Conservation (phyloP, 2,888 invertebrate species). For the Drosophila borealis region DNA sequence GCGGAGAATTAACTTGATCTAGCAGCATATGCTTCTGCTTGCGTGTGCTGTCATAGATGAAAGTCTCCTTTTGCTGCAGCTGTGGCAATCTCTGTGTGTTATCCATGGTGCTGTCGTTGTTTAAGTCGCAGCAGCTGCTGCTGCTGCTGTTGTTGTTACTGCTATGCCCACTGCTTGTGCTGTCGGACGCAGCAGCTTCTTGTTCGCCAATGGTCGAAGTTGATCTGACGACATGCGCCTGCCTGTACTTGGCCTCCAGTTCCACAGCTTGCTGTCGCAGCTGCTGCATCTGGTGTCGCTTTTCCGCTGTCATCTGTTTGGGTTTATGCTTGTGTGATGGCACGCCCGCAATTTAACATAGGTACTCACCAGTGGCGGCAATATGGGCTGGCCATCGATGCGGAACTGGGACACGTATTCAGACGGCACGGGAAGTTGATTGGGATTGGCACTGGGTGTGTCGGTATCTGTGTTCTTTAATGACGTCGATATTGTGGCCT, state of each 20-base stretch:
- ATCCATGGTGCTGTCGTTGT: slow-evolving; percentile 23
- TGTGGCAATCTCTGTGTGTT: slow-evolving; percentile 51
- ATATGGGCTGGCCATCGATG: slow-evolving; percentile 83
- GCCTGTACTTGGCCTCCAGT: slow-evolving; percentile 66
- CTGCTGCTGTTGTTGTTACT: slow-evolving; percentile 3
- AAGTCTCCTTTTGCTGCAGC: slow-evolving; percentile 78
- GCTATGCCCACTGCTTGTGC: slow-evolving; percentile 3
- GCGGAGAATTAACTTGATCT: slow-evolving; percentile 1
- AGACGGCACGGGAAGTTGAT: not conserved
- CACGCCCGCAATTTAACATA: slow-evolving; percentile 28
- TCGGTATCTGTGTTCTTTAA: not conserved
- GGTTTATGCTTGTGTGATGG: slow-evolving; percentile 41
- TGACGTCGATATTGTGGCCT: slow-evolving; percentile 5
- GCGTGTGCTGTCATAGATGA: slow-evolving; percentile 80
- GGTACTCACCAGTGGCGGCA: slow-evolving; percentile 82
- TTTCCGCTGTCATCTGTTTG: slow-evolving; percentile 82
- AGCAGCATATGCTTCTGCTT: slow-evolving; percentile 7
- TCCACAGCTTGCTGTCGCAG: slow-evolving; percentile 73
- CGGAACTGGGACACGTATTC: slow-evolving; percentile 70
- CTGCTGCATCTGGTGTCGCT: slow-evolving; percentile 73
- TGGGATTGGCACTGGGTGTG: slow-evolving; percentile 17
- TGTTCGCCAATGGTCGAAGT: not conserved
- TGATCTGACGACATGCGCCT: slow-evolving; percentile 24
- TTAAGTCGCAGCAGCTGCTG: not conserved
- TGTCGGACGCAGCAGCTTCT: not conserved